Evolutionary conservation across 2,797 vertebrate species (phyloP), one percentile per base, ranked within the genome.

Genomic region (Microctenopoma stevenorrisi): DNA sequence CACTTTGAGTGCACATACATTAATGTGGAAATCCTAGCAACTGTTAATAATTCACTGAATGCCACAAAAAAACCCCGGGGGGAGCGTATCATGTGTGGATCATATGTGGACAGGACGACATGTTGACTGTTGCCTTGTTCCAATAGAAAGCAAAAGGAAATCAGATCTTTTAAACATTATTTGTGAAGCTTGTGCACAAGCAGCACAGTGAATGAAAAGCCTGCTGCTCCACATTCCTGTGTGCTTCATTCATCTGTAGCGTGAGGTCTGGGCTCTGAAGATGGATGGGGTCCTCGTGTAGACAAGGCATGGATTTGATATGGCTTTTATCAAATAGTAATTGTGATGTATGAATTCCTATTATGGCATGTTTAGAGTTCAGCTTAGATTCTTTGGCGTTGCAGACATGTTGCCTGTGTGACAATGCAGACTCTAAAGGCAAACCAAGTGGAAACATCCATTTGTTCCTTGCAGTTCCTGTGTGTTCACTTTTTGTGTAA

Each of bases 41-140:
- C 65, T 67, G 48, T 66, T 53, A 70, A 70, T 44, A 76, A 75
- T 70, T 48, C 50, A 66, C 37, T 49, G 11, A 64, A 77, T 43
- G 56, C 38, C 46, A 68, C 50, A 33, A 16, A 7, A 33, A 33
- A 33, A 33, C 4, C 30, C 60, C 10, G 38, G 13, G 13, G 28
- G 63, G 16, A 38, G 18, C 3, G 37, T 10, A 49, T 66, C 57
- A 49, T 74, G 26, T 75, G 69, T 67, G 61, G 64, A 51, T 79
- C 65, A 63, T 46, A 72, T 55, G 65, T 75, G 46, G 37, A 54
- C 1, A 5, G 8, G 33, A 50, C n/a, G 65, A 74, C 68, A 66
- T 69, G 76, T 54, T 14, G 14, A 57, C 72, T 40, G 53, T 7
- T 48, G 59, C 52, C 37, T 55, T 12, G 35, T 55, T 74, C 51